Conservation (phyloP, 2,113 vertebrate genomes). For the Archocentrus centrarchus region DNA sequence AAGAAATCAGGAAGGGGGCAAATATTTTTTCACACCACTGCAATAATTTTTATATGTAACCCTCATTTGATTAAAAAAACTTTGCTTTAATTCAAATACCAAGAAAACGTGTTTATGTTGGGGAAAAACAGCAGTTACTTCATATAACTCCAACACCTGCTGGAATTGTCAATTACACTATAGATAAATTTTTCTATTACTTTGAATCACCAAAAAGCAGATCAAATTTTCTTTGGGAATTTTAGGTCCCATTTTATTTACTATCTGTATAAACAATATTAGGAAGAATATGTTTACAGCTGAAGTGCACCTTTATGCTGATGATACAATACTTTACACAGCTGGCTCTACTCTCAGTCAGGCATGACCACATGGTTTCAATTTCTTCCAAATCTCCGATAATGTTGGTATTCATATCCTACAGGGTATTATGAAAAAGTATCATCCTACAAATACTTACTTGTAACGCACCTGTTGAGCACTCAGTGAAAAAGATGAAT, state of each 20-base stretch:
- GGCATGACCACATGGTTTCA: too few relatives aligned
- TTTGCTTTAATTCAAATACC: too few relatives aligned
- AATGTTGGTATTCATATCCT: neutral
- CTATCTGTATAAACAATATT: neutral
- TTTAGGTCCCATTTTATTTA: neutral
- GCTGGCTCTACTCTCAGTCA: too few relatives aligned
- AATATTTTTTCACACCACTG: too few relatives aligned
- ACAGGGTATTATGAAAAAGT: neutral
- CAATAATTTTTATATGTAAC: too few relatives aligned
- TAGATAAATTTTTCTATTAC: neutral
- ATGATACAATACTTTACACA: neutral
- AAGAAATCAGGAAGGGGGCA: too few relatives aligned
- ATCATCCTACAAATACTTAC: neutral
- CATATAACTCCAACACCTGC: too few relatives aligned
- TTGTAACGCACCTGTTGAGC: neutral
- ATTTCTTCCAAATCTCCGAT: too few relatives aligned
- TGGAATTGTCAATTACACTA: neutral
- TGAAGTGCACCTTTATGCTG: neutral
- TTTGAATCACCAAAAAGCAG: neutral
- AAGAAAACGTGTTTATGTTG: too few relatives aligned
- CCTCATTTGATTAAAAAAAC: too few relatives aligned
- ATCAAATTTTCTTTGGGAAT: neutral
- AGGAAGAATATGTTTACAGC: neutral
- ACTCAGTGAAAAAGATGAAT: neutral
- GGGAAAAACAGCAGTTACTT: too few relatives aligned